Evolutionary conservation across 2,113 vertebrate species (phyloP).

Genomic region (Neotragus moschatus): DNA sequence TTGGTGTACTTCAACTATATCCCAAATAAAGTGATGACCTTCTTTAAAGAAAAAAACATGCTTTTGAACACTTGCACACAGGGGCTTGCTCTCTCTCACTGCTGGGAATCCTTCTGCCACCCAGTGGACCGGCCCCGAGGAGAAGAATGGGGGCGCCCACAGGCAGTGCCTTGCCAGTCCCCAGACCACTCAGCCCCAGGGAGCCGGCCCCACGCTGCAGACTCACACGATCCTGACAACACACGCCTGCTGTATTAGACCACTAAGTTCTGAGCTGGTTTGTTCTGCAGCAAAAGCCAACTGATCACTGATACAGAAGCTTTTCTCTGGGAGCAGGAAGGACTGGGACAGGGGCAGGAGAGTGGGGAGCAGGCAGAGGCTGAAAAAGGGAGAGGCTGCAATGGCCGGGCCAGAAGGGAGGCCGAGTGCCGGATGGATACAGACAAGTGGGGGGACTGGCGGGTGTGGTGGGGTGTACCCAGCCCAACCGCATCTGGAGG

Average conservation of each 20-base stretch:
- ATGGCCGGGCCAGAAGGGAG: neutral
- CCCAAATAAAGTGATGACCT: neutral
- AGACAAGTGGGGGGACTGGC: accelerated
- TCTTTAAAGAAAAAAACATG: neutral
- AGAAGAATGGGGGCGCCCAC: neutral
- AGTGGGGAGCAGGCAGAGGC: neutral
- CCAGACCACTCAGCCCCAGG: neutral
- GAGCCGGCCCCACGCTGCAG: neutral
- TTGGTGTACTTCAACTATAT: neutral
- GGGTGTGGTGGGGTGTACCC: accelerated
- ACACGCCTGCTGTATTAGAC: neutral
- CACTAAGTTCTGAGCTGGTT: neutral
- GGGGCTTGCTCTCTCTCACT: too few species aligned
- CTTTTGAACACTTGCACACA: neutral
- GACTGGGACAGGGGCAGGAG: too few species aligned
- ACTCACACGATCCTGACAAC: neutral
- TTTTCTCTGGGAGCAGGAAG: neutral
- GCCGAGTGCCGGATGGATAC: neutral
- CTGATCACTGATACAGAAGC: neutral
- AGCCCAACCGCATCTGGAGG: accelerated
- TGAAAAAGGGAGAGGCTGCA: neutral
- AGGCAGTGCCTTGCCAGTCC: neutral
- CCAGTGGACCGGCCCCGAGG: neutral
- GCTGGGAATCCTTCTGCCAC: neutral
- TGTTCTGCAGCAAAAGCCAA: neutral